Percentiles rank a stretch among this genome's conserved stretches.
Evolutionary conservation across 2,797 vertebrate species (phyloP).

Genomic region (Taeniopygia guttata): DNA sequence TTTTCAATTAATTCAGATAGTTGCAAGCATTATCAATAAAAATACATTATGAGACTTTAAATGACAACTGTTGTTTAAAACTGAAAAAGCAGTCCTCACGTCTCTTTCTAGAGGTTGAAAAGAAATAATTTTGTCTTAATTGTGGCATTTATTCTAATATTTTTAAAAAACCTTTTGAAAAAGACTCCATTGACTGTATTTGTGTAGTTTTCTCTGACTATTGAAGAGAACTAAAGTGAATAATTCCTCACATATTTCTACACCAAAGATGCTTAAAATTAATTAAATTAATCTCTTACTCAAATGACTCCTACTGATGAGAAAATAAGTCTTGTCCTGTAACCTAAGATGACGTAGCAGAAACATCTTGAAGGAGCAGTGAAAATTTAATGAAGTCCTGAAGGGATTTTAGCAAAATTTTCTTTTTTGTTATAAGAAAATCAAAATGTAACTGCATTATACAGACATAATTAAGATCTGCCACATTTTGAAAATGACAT

Average conservation of each 20-base stretch:
- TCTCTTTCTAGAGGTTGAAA: neutral
- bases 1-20: neutral
- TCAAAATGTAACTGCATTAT: neutral
- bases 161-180: neutral
- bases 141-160: neutral
- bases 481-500: neutral
- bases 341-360: neutral
- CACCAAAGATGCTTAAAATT: neutral
- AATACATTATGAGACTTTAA: neutral
- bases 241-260: neutral
- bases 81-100: neutral
- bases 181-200: neutral
- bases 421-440: neutral
- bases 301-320: neutral
- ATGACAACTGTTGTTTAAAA: neutral
- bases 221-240: neutral
- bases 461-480: neutral
- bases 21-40: neutral
- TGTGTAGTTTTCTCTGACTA: neutral
- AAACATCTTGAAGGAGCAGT: neutral
- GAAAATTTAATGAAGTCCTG: neutral
- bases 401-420: neutral
- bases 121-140: neutral
- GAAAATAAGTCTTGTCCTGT: neutral
- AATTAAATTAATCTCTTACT: neutral